phyloP scores from a whole-genome alignment of 2,797 vertebrate genomes.

The Notolabrus celidotus region DNA sequence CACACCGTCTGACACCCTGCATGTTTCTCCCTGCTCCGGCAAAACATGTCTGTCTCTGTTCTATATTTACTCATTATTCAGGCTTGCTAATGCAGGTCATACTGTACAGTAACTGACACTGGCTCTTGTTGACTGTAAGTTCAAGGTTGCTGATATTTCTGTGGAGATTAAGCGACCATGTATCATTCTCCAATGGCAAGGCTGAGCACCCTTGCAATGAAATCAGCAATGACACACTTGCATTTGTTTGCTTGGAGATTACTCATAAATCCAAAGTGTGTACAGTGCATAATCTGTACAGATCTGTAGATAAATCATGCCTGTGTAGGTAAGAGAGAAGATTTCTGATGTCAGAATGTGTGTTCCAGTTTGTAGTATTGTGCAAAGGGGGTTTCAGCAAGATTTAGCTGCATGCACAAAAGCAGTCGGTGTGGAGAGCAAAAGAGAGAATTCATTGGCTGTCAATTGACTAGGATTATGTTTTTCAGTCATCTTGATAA shows the following conservation, averaged over 20 bases:
- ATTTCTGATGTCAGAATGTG: too few relatives aligned
- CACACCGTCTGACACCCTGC: slow-evolving; percentile 73
- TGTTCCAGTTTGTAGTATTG: too few relatives aligned
- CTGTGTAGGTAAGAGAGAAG: too few relatives aligned
- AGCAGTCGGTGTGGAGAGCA: too few relatives aligned
- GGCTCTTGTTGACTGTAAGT: slow-evolving; percentile 48
- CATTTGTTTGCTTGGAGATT: slow-evolving; percentile 46
- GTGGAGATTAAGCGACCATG: slow-evolving; percentile 29
- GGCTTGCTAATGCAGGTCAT: slow-evolving; percentile 57
- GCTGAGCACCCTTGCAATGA: slow-evolving; percentile 8
- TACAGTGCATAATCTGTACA: too few relatives aligned
- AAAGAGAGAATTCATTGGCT: too few relatives aligned
- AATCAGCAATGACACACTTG: slow-evolving; percentile 28
- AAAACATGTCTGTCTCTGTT: slow-evolving; percentile 68
- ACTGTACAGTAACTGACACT: slow-evolving; percentile 54
- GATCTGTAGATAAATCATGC: too few relatives aligned
- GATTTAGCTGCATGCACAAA: too few relatives aligned
- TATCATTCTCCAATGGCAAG: slow-evolving; percentile 25
- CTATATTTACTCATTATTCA: slow-evolving; percentile 79
- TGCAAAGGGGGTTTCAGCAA: too few relatives aligned
- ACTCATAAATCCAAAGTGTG: slow-evolving; percentile 17
- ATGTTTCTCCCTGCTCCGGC: slow-evolving; percentile 52
- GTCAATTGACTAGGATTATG: too few relatives aligned
- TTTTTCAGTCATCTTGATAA: not conserved
- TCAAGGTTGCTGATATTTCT: slow-evolving; percentile 56